phyloP scores from a whole-genome alignment of 2,888 invertebrate genomes.

The Phaonia tiefii region DNA sequence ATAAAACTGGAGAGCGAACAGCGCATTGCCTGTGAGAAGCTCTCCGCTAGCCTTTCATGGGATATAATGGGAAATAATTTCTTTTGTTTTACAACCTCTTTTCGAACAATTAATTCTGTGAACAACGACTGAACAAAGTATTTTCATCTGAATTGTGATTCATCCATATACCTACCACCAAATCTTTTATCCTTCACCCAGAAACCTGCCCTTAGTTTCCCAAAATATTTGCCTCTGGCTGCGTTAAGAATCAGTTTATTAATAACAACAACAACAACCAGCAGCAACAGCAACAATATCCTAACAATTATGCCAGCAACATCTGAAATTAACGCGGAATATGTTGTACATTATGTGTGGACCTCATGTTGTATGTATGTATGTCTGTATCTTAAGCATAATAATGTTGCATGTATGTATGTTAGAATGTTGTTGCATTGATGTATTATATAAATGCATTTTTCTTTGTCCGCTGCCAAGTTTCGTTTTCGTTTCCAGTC shows the following conservation, averaged over 20 bases:
- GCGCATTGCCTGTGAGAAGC: no score
- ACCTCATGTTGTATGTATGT: background rate
- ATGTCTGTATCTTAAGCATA: slow-evolving; percentile 50
- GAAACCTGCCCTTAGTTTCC: no score
- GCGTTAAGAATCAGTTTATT: slow-evolving; percentile 47
- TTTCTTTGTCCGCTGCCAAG: slow-evolving; percentile 61
- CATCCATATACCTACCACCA: no score
- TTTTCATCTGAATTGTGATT: no score
- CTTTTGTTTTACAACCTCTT: no score
- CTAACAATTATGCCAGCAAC: slow-evolving; percentile 43
- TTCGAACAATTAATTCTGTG: no score
- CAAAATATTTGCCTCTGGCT: no score
- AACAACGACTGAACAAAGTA: no score
- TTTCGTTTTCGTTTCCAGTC: slow-evolving; percentile 61
- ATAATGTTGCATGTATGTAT: slow-evolving; percentile 64
- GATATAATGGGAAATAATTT: no score
- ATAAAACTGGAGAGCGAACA: no score
- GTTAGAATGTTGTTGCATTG: slow-evolving; percentile 46
- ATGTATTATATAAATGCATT: slow-evolving; percentile 64
- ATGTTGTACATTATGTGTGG: background rate
- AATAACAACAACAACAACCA: slow-evolving; percentile 33
- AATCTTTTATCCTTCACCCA: no score
- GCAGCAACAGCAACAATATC: slow-evolving; percentile 37
- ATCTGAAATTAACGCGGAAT: slow-evolving; percentile 9
- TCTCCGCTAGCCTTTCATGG: no score